Evolutionary conservation across 2,888 invertebrate genomes (phyloP).

Genomic region (Polyommatus icarus): DNA sequence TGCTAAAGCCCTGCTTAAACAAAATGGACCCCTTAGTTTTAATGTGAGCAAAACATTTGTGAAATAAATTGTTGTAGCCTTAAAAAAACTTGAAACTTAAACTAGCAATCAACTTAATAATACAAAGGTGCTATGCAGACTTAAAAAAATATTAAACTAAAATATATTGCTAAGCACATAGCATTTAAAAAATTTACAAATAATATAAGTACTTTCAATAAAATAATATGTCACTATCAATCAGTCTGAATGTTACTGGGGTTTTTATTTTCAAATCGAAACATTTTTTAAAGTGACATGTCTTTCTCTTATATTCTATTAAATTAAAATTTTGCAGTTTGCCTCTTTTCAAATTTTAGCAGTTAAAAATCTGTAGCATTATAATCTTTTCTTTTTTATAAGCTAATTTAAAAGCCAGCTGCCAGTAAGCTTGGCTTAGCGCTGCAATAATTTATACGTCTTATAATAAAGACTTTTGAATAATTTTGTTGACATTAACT

Average conservation of each 20-base stretch:
- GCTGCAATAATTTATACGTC: neutral
- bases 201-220: too few species aligned
- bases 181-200: too few species aligned
- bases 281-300: neutral
- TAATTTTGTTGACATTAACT: neutral
- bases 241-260: neutral
- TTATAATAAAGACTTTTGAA: neutral
- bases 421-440: neutral
- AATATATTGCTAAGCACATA: too few species aligned
- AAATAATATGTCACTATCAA: neutral
- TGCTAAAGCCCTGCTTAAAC: constrained; percentile 14
- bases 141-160: too few species aligned
- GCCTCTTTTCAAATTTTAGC: neutral
- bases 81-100: neutral
- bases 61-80: neutral
- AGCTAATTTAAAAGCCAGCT: neutral
- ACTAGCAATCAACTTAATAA: neutral
- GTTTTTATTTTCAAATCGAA: neutral
- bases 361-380: neutral
- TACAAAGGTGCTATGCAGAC: neutral
- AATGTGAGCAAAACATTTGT: neutral
- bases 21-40: constrained; percentile 28
- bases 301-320: neutral
- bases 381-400: neutral
- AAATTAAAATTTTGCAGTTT: neutral